Percentiles rank a stretch among this genome's conserved stretches.
phyloP scores from a whole-genome alignment of 2,113 vertebrate genomes.

The Dendropsophus ebraccatus region DNA sequence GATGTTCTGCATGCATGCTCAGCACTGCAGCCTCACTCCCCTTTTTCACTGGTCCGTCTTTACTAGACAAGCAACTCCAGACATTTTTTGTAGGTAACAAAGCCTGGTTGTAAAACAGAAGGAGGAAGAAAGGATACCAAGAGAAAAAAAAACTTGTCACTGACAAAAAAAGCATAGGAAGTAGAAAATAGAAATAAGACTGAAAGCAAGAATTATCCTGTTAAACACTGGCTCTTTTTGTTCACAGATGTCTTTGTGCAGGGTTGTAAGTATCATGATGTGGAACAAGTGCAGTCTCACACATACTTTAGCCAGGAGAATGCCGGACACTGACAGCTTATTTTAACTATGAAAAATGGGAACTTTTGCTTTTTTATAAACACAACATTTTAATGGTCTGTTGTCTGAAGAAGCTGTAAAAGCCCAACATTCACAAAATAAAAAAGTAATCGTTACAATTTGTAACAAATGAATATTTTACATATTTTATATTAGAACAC shows the following conservation, averaged over 20 bases:
- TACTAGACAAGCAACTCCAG: conserved; percentile 76
- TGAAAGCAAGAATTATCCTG: conserved; percentile 81
- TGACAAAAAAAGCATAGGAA: conserved; percentile 74
- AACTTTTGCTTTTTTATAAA: conserved; percentile 24
- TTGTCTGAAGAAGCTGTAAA: background rate
- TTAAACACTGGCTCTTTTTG: conserved; percentile 70
- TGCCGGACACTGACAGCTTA: conserved; percentile 68
- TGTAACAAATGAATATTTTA: too few species aligned
- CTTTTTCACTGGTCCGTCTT: conserved; percentile 73
- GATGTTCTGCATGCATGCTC: conserved; percentile 83
- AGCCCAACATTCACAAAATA: background rate
- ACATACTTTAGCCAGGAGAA: conserved; percentile 67
- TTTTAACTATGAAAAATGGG: conserved; percentile 62
- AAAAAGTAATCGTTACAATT: background rate
- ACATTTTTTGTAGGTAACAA: conserved; percentile 80
- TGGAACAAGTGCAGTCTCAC: conserved; percentile 63
- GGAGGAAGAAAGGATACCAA: conserved; percentile 66
- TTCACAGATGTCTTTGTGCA: conserved; percentile 65
- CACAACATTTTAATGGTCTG: background rate
- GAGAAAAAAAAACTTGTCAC: conserved; percentile 67
- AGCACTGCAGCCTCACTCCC: conserved; percentile 73
- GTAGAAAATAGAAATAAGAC: conserved; percentile 73
- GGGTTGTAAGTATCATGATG: conserved; percentile 65
- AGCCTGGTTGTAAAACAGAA: conserved; percentile 75
- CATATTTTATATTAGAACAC: too few species aligned